These are phyloP conservation scores for Crenichthys baileyi DNA, from an alignment of 2,797 vertebrate species.

Conservation along the genomic window DNA sequence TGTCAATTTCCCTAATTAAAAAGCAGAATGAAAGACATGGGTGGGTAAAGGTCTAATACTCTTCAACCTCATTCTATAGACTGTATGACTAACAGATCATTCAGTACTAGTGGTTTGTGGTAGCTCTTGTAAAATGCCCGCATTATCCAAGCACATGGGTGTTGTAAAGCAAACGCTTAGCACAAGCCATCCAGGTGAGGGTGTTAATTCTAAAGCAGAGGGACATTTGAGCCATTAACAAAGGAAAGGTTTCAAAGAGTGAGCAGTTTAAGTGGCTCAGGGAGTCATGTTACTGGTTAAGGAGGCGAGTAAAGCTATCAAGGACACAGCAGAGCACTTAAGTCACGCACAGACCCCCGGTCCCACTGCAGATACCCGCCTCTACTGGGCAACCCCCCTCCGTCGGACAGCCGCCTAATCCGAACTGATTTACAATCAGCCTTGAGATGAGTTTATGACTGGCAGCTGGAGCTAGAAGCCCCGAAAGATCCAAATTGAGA, in stretches of 20 bases:
- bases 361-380: not conserved
- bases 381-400: conserved; percentile 40
- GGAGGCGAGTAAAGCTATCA: conserved; percentile 48
- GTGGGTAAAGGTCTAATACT: not conserved
- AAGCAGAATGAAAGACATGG: not conserved
- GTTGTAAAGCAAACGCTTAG: conserved; percentile 10
- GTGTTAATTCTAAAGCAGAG: conserved; percentile 42
- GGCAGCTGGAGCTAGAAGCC: conserved; percentile 36
- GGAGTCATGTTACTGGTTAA: conserved; percentile 60
- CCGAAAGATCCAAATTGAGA: conserved; percentile 46
- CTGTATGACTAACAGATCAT: not conserved
- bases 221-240: conserved; percentile 40
- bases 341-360: conserved; percentile 41
- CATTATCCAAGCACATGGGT: conserved; percentile 1
- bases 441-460: conserved; percentile 51
- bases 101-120: not conserved
- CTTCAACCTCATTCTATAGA: not conserved
- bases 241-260: conserved; percentile 44
- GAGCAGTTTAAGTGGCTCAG: conserved; percentile 50
- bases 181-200: conserved; percentile 15
- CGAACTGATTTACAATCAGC: conserved; percentile 55
- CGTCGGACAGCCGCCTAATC: conserved; percentile 51
- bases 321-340: conserved; percentile 38
- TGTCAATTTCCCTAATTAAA: conserved; percentile 29
- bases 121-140: not conserved